A percentile compares a stretch with the other conserved stretches of the same genome.
These are phyloP conservation scores for Trypoxylon attenuatum DNA, from an alignment of 2,888 invertebrate species.

Conservation along the genomic window DNA sequence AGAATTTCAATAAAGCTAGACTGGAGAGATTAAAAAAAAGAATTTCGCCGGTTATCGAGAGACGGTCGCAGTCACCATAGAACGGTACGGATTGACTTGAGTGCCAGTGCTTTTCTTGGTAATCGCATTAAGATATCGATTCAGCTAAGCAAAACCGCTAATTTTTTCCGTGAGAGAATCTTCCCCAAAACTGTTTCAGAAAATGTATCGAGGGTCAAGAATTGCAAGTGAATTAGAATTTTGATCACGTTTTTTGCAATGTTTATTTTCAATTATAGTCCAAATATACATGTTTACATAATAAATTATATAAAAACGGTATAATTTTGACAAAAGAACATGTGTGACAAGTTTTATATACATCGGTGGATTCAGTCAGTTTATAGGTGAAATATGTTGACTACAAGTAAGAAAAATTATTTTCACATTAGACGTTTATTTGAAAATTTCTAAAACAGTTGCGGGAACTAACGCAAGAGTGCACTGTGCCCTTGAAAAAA, in stretches of 20 bases:
- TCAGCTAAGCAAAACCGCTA: no score
- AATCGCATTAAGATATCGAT: slow-evolving; percentile 26
- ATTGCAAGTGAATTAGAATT: slow-evolving; percentile 64
- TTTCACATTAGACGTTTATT: slow-evolving; percentile 60
- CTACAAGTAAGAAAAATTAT: slow-evolving; percentile 53
- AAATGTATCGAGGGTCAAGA: slow-evolving; percentile 68
- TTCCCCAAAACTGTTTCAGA: slow-evolving; percentile 74
- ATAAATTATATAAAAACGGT: slow-evolving; percentile 73
- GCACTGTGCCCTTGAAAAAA: slow-evolving; percentile 54
- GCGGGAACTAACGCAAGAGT: slow-evolving; percentile 71
- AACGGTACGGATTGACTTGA: slow-evolving; percentile 4
- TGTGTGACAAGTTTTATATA: slow-evolving; percentile 70
- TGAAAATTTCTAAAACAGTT: slow-evolving; percentile 71
- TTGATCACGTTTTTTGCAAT: slow-evolving; percentile 69
- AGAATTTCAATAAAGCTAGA: slow-evolving; percentile 34
- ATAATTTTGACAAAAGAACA: slow-evolving; percentile 71
- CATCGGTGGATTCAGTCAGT: slow-evolving; percentile 70
- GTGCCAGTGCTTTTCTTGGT: slow-evolving; percentile 26
- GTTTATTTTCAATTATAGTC: slow-evolving; percentile 72
- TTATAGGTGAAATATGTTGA: slow-evolving; percentile 51
- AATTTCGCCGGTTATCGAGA: slow-evolving; percentile 54
- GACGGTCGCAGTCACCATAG: slow-evolving; percentile 54
- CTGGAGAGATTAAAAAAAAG: slow-evolving; percentile 25
- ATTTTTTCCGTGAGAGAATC: slow-evolving; percentile 64
- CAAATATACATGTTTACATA: slow-evolving; percentile 74